phyloP scores from a whole-genome alignment of 2,797 vertebrate genomes.

The Paratrypauchen microcephalus region DNA sequence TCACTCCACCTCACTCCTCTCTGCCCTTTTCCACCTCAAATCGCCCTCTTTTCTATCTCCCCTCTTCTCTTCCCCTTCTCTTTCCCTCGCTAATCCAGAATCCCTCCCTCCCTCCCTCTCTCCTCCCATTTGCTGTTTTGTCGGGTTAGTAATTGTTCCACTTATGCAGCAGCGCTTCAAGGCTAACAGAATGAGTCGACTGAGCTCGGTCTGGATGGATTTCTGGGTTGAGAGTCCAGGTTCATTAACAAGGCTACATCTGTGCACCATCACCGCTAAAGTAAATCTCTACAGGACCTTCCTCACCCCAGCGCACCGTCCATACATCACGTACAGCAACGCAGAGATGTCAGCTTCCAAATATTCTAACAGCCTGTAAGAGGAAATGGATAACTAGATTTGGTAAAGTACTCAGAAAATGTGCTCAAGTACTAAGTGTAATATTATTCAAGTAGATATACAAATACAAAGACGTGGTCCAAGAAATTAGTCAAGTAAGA shows the following conservation, averaged over 20 bases:
- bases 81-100: neutral
- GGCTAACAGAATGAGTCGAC: slow-evolving; percentile 30
- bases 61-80: no score
- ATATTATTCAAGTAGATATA: no score
- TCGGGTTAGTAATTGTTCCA: slow-evolving; percentile 42
- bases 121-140: slow-evolving; percentile 49
- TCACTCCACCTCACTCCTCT: no score
- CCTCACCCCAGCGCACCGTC: neutral
- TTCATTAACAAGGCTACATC: slow-evolving; percentile 31
- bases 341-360: no score
- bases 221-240: slow-evolving; percentile 15
- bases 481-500: no score
- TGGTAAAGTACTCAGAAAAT: no score
- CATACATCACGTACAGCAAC: neutral
- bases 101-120: neutral
- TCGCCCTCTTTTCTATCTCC: neutral
- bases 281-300: slow-evolving; percentile 19
- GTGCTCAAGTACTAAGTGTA: no score
- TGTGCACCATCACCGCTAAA: slow-evolving; percentile 27
- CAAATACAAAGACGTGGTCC: no score
- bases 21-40: slow-evolving; percentile 12
- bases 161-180: slow-evolving; percentile 42
- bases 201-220: neutral
- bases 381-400: no score
- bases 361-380: no score